These are phyloP conservation scores for Gorsachius goisagi DNA, from an alignment of 2,113 vertebrate genomes.

Conservation along the genomic window DNA sequence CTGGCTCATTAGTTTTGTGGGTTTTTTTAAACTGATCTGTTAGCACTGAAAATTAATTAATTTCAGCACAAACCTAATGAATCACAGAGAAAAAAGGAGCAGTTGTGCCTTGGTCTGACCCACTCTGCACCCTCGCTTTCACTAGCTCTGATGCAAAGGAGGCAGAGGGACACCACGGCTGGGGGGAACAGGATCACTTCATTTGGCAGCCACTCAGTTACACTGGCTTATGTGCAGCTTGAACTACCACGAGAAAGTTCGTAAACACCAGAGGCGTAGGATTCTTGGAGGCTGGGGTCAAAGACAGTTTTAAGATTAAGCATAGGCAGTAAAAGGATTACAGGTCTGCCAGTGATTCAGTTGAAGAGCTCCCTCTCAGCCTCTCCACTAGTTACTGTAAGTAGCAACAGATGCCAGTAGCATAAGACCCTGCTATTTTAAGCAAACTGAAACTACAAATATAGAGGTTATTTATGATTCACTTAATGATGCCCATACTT, in stretches of 20 bases:
- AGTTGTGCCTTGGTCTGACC: not conserved
- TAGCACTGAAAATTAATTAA: not conserved
- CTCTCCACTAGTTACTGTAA: not conserved
- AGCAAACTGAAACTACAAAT: not conserved
- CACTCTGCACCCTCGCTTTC: not conserved
- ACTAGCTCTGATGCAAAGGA: not conserved
- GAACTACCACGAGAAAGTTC: not conserved
- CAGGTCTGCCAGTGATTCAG: not conserved
- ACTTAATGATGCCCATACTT: not conserved
- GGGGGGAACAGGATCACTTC: not conserved
- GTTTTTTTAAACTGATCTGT: not conserved
- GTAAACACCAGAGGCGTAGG: not conserved
- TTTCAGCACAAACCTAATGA: not conserved
- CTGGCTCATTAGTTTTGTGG: not conserved
- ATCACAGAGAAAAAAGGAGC: not conserved
- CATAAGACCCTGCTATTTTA: not conserved
- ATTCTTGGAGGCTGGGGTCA: not conserved
- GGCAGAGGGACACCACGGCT: not conserved
- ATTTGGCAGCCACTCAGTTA: not conserved
- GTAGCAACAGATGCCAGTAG: not conserved
- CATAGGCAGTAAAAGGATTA: not conserved
- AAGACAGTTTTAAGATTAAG: not conserved
- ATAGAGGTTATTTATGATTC: not conserved
- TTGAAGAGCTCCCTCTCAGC: not conserved
- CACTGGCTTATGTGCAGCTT: not conserved